These are phyloP conservation scores for Hetaerina americana DNA, from an alignment of 1,140 invertebrate genomes.

Conservation along the genomic window DNA sequence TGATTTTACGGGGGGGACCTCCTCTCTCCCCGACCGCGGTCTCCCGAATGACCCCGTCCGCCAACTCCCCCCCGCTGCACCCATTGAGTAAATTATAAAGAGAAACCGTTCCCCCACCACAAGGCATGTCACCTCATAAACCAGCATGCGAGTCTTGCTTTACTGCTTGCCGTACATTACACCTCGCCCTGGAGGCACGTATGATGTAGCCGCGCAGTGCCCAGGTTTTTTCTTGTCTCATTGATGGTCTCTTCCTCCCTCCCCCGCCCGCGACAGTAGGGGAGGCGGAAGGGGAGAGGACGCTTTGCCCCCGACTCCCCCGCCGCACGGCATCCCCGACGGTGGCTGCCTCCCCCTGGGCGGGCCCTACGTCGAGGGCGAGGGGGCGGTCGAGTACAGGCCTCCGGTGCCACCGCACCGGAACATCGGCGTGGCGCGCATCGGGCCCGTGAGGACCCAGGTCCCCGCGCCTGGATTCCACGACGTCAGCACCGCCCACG, in stretches of 20 bases:
- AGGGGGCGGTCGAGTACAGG: constrained; percentile 46
- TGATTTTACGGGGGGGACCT: neutral
- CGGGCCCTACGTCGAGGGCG: neutral
- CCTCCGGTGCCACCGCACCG: constrained; percentile 77
- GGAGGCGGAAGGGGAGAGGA: constrained; percentile 17
- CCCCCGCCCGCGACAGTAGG: constrained; percentile 33
- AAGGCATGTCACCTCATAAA: neutral
- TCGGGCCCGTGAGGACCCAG: constrained; percentile 8
- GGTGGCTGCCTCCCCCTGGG: no score
- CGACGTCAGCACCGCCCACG: neutral
- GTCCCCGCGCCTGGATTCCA: constrained; percentile 7
- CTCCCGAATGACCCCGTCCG: neutral
- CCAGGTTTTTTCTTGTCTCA: no score
- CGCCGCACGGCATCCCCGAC: constrained; percentile 14
- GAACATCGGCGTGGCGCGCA: constrained; percentile 41
- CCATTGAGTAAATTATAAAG: neutral
- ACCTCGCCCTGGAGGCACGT: no score
- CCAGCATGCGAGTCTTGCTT: neutral
- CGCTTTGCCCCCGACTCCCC: constrained; percentile 20
- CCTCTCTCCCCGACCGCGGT: neutral
- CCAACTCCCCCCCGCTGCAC: neutral
- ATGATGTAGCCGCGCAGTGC: neutral
- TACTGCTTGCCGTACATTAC: no score
- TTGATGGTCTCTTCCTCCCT: constrained; percentile 31
- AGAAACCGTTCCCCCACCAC: neutral